A percentile compares a stretch with the other conserved stretches of the same genome.
Evolutionary conservation across 2,888 invertebrate genomes (phyloP).

Genomic region (Proisotoma minuta): DNA sequence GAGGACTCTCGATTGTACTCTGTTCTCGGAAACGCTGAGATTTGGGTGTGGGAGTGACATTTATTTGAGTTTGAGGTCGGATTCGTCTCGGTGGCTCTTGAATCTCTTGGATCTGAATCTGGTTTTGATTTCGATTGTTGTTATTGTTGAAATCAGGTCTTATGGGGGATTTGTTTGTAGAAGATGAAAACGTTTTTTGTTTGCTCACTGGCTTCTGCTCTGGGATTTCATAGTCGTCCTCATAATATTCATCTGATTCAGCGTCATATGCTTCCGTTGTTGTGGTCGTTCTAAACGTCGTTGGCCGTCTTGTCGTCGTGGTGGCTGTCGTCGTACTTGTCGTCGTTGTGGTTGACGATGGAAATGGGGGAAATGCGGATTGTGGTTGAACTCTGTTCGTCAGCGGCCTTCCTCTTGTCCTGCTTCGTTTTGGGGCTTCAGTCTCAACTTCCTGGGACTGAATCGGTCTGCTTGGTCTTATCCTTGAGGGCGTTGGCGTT

Average conservation of each 20-base stretch:
- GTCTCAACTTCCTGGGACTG: neutral
- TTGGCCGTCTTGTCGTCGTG: slow-evolving; percentile 14
- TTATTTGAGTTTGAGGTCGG: neutral
- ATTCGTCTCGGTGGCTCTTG: slow-evolving; percentile 4
- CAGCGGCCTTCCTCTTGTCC: slow-evolving; percentile 4
- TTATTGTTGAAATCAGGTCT: neutral
- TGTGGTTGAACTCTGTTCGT: neutral
- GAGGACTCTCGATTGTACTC: slow-evolving; percentile 22
- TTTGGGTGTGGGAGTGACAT: neutral
- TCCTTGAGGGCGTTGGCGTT: neutral
- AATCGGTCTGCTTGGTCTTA: slow-evolving; percentile 7
- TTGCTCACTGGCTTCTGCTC: neutral
- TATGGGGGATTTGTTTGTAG: neutral
- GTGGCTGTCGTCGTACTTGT: slow-evolving; percentile 22
- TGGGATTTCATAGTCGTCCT: neutral
- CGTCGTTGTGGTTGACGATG: slow-evolving; percentile 5
- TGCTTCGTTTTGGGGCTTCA: slow-evolving; percentile 6
- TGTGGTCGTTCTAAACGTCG: slow-evolving; percentile 10
- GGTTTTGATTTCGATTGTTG: neutral
- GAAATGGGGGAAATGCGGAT: neutral
- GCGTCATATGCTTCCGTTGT: slow-evolving; percentile 8
- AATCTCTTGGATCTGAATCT: neutral
- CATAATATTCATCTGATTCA: slow-evolving; percentile 1
- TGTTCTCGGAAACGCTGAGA: slow-evolving; percentile 19
- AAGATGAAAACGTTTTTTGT: neutral